A percentile compares a stretch with the other conserved stretches of the same genome.
Evolutionary conservation across 2,113 vertebrate genomes (phyloP).

Genomic region (Rynchops niger): DNA sequence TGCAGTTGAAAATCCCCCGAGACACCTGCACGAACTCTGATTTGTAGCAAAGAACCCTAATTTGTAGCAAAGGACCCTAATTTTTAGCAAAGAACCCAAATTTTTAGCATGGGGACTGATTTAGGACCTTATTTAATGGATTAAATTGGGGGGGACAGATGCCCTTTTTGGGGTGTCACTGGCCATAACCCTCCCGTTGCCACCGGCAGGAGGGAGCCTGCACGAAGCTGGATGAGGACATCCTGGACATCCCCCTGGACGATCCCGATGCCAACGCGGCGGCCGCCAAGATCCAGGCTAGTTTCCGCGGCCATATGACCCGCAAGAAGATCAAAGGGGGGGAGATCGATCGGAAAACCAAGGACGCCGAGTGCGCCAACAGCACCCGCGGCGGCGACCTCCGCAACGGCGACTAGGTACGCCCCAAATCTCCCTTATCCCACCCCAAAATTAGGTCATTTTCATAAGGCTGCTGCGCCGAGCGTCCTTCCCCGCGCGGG

Average conservation of each 20-base stretch:
- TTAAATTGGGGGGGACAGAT: not conserved
- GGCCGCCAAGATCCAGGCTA: slow-evolving; percentile 96
- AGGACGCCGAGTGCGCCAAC: slow-evolving; percentile 87
- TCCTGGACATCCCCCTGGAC: slow-evolving; percentile 96
- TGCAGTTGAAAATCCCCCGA: not conserved
- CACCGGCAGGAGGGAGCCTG: slow-evolving; percentile 84
- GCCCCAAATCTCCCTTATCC: rapidly evolving
- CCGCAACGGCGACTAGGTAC: slow-evolving; percentile 79
- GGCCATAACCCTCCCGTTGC: not conserved
- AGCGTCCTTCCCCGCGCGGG: not conserved
- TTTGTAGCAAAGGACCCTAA: not conserved
- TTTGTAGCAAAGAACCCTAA: not conserved
- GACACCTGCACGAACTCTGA: too few relatives aligned
- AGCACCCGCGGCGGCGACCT: slow-evolving; percentile 77
- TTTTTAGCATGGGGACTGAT: not conserved
- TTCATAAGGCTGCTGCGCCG: not conserved
- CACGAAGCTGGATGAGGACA: slow-evolving; percentile 93
- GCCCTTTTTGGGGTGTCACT: not conserved
- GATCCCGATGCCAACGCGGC: slow-evolving; percentile 95
- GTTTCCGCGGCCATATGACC: slow-evolving; percentile 98
- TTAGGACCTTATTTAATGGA: not conserved
- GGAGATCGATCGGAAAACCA: slow-evolving; percentile 80
- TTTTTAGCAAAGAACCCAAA: not conserved
- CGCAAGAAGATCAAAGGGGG: slow-evolving; percentile 98
- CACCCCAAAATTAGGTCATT: not conserved